A percentile compares a stretch with the other conserved stretches of the same genome.
phyloP scores from a whole-genome alignment of 2,113 vertebrate species.

The Myodes glareolus region DNA sequence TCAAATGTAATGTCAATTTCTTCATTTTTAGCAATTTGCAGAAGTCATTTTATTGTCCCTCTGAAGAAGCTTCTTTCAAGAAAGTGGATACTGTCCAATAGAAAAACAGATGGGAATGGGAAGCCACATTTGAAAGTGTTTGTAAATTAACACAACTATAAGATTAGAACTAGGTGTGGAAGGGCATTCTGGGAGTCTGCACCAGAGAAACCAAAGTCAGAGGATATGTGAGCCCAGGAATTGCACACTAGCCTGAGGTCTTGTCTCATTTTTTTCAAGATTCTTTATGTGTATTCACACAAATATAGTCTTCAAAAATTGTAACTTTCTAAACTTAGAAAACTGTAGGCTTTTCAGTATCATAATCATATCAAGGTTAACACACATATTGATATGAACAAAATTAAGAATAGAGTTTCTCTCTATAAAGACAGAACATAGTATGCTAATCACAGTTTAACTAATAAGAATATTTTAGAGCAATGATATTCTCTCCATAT shows the following conservation, averaged over 20 bases:
- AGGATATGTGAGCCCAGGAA: background rate
- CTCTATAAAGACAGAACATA: background rate
- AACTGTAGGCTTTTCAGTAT: background rate
- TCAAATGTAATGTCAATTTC: background rate
- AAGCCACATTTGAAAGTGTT: background rate
- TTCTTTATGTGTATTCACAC: background rate
- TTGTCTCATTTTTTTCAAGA: background rate
- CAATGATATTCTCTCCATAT: background rate
- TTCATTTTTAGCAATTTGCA: background rate
- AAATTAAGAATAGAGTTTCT: background rate
- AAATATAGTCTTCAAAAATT: background rate
- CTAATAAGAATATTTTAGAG: constrained; percentile 9
- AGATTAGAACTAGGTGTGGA: background rate
- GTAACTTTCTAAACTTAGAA: background rate
- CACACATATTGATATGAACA: background rate
- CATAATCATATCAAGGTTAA: background rate
- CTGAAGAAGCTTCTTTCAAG: background rate
- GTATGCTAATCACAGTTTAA: background rate
- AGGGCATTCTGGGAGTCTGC: background rate
- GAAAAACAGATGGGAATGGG: constrained; percentile 13
- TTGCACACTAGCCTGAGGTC: background rate
- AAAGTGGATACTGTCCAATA: background rate
- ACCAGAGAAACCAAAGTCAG: background rate
- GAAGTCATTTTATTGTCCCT: background rate
- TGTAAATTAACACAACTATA: background rate